phyloP scores from a whole-genome alignment of 2,888 invertebrate genomes.

The Drosophila paranaensis region DNA sequence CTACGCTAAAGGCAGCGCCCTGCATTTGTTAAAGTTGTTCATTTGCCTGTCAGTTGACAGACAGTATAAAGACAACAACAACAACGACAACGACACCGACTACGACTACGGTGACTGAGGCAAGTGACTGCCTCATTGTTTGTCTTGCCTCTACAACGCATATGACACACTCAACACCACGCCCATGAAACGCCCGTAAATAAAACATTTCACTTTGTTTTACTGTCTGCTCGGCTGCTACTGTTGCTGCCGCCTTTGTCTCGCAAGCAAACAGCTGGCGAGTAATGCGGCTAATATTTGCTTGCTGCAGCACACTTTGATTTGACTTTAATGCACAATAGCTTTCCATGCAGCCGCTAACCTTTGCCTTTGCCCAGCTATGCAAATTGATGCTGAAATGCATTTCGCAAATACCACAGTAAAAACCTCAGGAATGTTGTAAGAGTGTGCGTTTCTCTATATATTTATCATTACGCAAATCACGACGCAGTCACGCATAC shows the following conservation, averaged over 20 bases:
- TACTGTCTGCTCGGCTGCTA: conserved; percentile 49
- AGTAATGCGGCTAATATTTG: conserved; percentile 41
- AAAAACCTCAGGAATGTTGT: conserved; percentile 41
- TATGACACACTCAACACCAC: conserved; percentile 77
- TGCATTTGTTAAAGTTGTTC: conserved; percentile 79
- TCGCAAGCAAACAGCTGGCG: conserved; percentile 36
- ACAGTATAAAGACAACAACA: conserved; percentile 35
- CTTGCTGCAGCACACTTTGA: conserved; percentile 64
- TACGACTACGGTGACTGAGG: conserved; percentile 14
- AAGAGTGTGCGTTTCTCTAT: neutral
- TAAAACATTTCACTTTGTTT: conserved; percentile 78
- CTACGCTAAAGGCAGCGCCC: conserved; percentile 54
- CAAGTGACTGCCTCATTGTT: conserved; percentile 65
- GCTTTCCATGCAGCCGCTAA: conserved; percentile 49
- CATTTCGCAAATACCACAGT: conserved; percentile 46
- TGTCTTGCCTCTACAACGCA: conserved; percentile 77
- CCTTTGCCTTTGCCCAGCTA: conserved; percentile 48
- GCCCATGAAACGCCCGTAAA: conserved; percentile 72
- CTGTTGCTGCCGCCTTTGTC: conserved; percentile 49
- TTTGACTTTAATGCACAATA: conserved; percentile 80
- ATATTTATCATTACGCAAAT: conserved; percentile 57
- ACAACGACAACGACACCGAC: conserved; percentile 14
- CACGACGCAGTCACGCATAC: conserved; percentile 36
- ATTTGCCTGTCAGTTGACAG: conserved; percentile 76
- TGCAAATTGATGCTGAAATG: conserved; percentile 64